phyloP scores from a whole-genome alignment of 1,140 invertebrate genomes.

The Lycorma delicatula region DNA sequence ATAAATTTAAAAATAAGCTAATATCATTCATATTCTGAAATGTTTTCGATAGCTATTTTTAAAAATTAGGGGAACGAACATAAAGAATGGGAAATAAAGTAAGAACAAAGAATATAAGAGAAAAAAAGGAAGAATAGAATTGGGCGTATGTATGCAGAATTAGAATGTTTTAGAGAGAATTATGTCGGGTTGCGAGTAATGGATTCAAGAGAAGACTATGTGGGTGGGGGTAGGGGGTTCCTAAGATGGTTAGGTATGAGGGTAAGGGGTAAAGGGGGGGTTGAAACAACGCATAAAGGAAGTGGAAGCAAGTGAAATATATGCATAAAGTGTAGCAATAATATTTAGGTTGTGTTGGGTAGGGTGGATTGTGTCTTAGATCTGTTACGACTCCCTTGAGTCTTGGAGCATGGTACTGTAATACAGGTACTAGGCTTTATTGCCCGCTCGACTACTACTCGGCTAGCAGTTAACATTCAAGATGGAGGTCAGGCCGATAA shows the following conservation, averaged over 20 bases:
- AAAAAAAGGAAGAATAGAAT: no score
- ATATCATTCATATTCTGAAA: no score
- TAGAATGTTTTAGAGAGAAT: no score
- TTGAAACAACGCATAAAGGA: background rate
- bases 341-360: background rate
- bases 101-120: no score
- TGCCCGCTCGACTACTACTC: no score
- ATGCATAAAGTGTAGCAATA: conserved; percentile 14
- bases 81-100: no score
- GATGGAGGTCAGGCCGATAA: conserved; percentile 2
- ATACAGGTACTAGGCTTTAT: conserved; percentile 9
- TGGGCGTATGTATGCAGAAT: no score
- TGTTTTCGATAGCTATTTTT: no score
- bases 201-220: background rate
- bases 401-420: background rate
- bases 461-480: background rate
- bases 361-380: background rate
- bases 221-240: background rate
- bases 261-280: background rate
- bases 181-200: no score
- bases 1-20: no score
- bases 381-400: conserved; percentile 3
- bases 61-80: no score
- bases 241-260: background rate
- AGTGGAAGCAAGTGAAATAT: background rate